Evolutionary conservation across 2,113 vertebrate species (phyloP).

Genomic region (Acanthisitta chloris): DNA sequence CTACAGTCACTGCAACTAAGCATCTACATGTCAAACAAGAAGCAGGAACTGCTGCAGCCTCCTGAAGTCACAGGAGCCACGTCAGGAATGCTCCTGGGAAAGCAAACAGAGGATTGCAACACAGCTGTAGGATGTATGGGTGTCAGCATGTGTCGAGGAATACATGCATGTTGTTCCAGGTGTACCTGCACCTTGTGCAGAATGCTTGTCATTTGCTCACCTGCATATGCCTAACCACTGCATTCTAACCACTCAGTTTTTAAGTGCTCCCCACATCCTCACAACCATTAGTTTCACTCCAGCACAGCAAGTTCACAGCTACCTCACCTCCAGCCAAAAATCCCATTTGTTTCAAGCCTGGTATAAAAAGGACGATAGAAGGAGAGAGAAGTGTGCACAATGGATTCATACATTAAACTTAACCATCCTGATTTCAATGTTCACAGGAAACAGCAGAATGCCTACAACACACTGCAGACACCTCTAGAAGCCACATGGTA

Average conservation of each 20-base stretch:
- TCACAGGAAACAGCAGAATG: not conserved
- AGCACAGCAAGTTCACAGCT: not conserved
- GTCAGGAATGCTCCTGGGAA: not conserved
- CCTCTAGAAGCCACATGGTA: not conserved
- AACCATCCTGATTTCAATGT: not conserved
- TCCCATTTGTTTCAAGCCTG: not conserved
- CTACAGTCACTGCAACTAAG: not conserved
- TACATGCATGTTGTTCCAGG: fast-evolving
- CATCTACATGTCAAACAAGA: not conserved
- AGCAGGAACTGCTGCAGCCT: not conserved
- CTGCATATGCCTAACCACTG: not conserved
- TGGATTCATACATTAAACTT: not conserved
- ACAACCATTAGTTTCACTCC: not conserved
- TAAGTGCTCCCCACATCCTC: not conserved
- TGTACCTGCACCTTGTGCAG: not conserved
- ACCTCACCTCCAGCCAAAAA: not conserved
- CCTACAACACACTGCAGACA: not conserved
- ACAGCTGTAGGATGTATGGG: not conserved
- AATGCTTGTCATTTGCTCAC: not conserved
- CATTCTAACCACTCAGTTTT: not conserved
- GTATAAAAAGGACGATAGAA: not conserved
- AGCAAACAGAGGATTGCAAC: not conserved
- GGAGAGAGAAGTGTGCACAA: not conserved
- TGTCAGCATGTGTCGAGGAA: not conserved
- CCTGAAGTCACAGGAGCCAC: not conserved